phyloP scores from a whole-genome alignment of 2,113 vertebrate genomes.

The Serinus canaria region DNA sequence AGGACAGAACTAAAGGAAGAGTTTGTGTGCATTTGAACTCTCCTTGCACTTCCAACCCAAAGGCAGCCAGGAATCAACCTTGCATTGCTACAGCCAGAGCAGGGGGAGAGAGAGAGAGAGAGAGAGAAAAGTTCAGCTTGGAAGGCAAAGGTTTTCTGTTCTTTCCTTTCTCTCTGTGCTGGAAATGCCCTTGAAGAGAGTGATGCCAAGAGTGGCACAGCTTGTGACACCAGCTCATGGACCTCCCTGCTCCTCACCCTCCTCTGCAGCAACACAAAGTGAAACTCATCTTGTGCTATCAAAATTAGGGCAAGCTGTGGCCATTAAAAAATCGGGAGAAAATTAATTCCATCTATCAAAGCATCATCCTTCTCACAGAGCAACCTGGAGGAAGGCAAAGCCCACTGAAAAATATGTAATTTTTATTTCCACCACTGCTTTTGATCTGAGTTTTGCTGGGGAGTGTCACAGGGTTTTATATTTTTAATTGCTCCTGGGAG shows the following conservation, averaged over 20 bases:
- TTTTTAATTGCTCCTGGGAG: not conserved
- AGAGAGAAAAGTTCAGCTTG: not conserved
- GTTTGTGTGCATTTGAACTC: not conserved
- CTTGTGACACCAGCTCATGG: accelerated
- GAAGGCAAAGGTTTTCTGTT: not conserved
- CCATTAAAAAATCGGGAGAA: not conserved
- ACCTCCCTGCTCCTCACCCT: not conserved
- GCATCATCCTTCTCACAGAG: not conserved
- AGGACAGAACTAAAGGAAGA: not conserved
- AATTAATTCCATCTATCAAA: not conserved
- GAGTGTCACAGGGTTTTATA: not conserved
- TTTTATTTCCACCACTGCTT: not conserved
- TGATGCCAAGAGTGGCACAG: no score
- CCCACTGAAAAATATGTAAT: not conserved
- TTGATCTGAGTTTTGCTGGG: not conserved
- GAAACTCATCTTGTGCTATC: not conserved
- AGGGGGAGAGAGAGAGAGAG: not conserved
- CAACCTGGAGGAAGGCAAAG: not conserved
- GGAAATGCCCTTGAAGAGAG: not conserved
- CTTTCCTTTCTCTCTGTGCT: not conserved
- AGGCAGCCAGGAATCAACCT: not conserved
- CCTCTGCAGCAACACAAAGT: not conserved
- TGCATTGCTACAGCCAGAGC: not conserved
- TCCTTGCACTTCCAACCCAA: not conserved
- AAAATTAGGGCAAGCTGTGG: not conserved